Percentiles rank a stretch among this genome's conserved stretches.
Conservation (phyloP, 2,113 vertebrate species). For the Anser brachyrhynchus region DNA sequence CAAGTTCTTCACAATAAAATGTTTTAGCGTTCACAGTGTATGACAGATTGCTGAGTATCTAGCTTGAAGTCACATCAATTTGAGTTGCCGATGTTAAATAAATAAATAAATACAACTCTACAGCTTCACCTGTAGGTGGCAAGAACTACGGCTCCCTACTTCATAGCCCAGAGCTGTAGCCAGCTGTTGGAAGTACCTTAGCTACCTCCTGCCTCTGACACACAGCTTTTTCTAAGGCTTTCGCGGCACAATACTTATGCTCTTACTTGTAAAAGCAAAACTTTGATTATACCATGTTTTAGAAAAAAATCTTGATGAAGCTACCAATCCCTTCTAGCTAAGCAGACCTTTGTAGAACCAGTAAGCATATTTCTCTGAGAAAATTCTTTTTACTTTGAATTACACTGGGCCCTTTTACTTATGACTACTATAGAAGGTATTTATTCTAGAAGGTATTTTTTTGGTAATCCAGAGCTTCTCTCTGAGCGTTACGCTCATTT, state of each 20-base stretch:
- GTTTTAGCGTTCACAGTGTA: not conserved
- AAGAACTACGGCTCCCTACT: not conserved
- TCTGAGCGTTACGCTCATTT: not conserved
- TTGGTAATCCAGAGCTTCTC: not conserved
- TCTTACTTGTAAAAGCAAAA: not conserved
- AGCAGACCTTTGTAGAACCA: not conserved
- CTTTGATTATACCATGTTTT: not conserved
- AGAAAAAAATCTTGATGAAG: not conserved
- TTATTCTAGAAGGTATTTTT: not conserved
- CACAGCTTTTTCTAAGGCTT: not conserved
- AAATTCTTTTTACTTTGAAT: not conserved
- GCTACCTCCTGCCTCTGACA: not conserved
- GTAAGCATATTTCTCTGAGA: not conserved
- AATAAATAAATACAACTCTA: not conserved
- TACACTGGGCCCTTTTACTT: not conserved
- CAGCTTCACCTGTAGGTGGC: not conserved
- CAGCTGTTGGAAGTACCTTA: not conserved
- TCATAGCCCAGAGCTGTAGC: not conserved
- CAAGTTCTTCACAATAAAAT: not conserved
- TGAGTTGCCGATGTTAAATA: not conserved
- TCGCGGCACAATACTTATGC: not conserved
- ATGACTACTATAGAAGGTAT: not conserved
- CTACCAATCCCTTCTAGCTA: not conserved
- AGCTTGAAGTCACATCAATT: not conserved
- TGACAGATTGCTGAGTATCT: not conserved